Percentiles rank a stretch among this genome's conserved stretches.
Evolutionary conservation across 1,140 invertebrate genomes (phyloP).

Genomic region (Contarinia nasturtii): DNA sequence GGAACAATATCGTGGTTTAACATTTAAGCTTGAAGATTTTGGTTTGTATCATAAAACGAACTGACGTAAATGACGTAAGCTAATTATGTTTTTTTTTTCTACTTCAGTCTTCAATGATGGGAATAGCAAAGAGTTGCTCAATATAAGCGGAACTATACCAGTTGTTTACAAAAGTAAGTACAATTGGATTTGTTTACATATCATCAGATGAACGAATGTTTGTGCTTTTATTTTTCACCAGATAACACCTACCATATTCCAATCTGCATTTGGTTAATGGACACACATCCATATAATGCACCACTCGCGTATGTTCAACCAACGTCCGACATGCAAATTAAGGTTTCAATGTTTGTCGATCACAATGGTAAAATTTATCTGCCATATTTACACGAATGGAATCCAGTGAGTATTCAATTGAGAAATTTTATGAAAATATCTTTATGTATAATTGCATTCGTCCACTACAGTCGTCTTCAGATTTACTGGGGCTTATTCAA

Average conservation of each 20-base stretch:
- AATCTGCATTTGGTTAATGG: slow-evolving; percentile 87
- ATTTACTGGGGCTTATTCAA: slow-evolving; percentile 70
- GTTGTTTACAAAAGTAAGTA: slow-evolving; percentile 66
- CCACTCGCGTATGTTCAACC: slow-evolving; percentile 97
- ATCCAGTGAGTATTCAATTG: slow-evolving; percentile 41
- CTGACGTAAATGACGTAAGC: background rate
- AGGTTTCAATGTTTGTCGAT: slow-evolving; percentile 85
- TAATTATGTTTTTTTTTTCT: slow-evolving; percentile 3
- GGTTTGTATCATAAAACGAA: slow-evolving; percentile 10
- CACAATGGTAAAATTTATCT: slow-evolving; percentile 90
- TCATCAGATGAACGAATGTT: background rate
- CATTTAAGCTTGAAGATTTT: slow-evolving; percentile 16
- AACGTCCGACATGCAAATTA: slow-evolving; percentile 88
- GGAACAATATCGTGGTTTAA: slow-evolving; percentile 14
- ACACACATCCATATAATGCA: slow-evolving; percentile 90
- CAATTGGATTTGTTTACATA: background rate
- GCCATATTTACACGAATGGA: slow-evolving; percentile 94
- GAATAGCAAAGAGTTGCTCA: slow-evolving; percentile 56
- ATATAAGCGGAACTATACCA: slow-evolving; percentile 81
- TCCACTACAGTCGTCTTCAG: slow-evolving; percentile 56
- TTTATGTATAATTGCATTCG: too few relatives aligned
- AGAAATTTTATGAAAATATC: too few relatives aligned
- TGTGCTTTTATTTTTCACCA: slow-evolving; percentile 16
- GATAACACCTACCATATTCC: slow-evolving; percentile 89
- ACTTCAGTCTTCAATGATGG: slow-evolving; percentile 86